Evolutionary conservation across 2,113 vertebrate species (phyloP).

Genomic region (Athene cunicularia): DNA sequence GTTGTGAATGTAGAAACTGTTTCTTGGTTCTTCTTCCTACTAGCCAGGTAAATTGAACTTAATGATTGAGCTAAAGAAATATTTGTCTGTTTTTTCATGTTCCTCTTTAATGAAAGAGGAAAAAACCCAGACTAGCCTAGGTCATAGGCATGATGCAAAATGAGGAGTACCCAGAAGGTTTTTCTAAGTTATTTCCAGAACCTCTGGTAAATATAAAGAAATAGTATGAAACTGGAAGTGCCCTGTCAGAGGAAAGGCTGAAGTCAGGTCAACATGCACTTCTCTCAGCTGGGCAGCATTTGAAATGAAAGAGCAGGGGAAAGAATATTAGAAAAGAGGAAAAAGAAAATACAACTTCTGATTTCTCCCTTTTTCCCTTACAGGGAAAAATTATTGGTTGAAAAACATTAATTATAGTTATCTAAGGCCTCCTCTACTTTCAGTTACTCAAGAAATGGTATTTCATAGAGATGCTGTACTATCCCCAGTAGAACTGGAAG

Average conservation of each 20-base stretch:
- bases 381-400: neutral
- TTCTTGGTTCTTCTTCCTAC: neutral
- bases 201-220: neutral
- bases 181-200: neutral
- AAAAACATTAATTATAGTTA: neutral
- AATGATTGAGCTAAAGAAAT: neutral
- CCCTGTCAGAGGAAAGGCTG: neutral
- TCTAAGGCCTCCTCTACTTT: neutral
- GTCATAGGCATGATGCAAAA: neutral
- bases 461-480: neutral
- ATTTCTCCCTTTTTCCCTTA: neutral
- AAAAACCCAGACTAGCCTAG: neutral
- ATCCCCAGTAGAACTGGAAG: neutral
- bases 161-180: neutral
- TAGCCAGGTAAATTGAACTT: neutral
- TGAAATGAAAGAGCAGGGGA: neutral
- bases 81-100: neutral
- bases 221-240: neutral
- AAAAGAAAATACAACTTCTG: neutral
- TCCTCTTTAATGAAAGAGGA: neutral
- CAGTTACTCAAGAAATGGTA: neutral
- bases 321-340: neutral
- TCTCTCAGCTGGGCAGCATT: neutral
- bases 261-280: neutral
- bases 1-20: neutral